Conservation (phyloP, 2,888 invertebrate genomes). For the Meloe dianella region DNA sequence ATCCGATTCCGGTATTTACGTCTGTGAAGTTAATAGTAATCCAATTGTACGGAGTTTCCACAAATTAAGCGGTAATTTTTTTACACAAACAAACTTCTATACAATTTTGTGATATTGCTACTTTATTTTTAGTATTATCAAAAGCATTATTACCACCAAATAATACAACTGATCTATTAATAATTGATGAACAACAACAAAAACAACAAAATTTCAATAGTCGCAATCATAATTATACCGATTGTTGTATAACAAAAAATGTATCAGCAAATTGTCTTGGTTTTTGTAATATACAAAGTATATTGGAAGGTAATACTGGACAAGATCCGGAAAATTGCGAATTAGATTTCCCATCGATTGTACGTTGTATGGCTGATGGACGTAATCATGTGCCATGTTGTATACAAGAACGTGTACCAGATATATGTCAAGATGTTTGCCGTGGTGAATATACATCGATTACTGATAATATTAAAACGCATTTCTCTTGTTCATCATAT, state of each 20-base stretch:
- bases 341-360: constrained; percentile 79
- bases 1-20: constrained; percentile 78
- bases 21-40: constrained; percentile 82
- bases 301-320: constrained; percentile 68
- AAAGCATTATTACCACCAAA: constrained; percentile 68
- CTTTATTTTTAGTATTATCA: too few relatives aligned
- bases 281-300: constrained; percentile 78
- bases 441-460: constrained; percentile 85
- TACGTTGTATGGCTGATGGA: constrained; percentile 80
- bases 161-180: constrained; percentile 61
- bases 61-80: constrained; percentile 71
- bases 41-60: constrained; percentile 81
- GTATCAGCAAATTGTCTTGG: constrained; percentile 77
- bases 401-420: constrained; percentile 79
- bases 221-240: constrained; percentile 77
- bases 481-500: constrained; percentile 83
- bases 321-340: constrained; percentile 84
- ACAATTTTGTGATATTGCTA: too few relatives aligned
- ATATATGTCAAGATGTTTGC: constrained; percentile 85
- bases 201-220: constrained; percentile 54
- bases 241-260: constrained; percentile 75
- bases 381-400: constrained; percentile 87
- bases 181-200: constrained; percentile 50
- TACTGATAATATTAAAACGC: constrained; percentile 81
- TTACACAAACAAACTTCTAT: too few relatives aligned